These are phyloP conservation scores for Ailurus styani DNA, from an alignment of 2,113 vertebrate species.

Conservation along the genomic window DNA sequence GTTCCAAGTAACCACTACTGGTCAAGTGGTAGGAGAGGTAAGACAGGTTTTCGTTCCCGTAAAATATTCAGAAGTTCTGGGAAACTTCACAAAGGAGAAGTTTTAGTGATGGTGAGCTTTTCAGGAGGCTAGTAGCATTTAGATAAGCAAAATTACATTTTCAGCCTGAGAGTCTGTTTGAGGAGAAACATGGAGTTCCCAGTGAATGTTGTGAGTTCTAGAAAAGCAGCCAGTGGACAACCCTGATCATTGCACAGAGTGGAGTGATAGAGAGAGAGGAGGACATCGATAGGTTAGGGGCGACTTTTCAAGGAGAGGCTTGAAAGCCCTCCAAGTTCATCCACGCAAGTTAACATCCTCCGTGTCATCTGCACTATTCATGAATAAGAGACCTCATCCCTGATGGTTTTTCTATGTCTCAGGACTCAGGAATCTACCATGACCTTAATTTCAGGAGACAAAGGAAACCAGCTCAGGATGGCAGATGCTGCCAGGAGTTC, in stretches of 20 bases:
- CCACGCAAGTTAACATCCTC: no score
- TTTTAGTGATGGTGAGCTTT: not conserved
- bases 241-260: not conserved
- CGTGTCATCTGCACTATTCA: not conserved
- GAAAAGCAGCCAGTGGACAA: not conserved
- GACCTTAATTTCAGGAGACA: not conserved
- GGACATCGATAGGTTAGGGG: accelerated
- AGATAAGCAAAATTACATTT: not conserved
- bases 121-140: not conserved
- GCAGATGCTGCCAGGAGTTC: not conserved
- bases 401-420: not conserved
- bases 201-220: not conserved
- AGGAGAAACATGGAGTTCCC: not conserved
- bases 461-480: no score
- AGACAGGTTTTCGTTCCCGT: not conserved
- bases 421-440: not conserved
- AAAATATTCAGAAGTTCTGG: not conserved
- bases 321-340: not conserved
- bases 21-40: not conserved
- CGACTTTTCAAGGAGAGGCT: not conserved
- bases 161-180: not conserved
- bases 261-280: no score
- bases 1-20: not conserved
- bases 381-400: not conserved
- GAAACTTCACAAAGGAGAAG: not conserved